These are phyloP conservation scores for Zaprionus nigranus DNA, from an alignment of 1,140 invertebrate species.

Conservation along the genomic window DNA sequence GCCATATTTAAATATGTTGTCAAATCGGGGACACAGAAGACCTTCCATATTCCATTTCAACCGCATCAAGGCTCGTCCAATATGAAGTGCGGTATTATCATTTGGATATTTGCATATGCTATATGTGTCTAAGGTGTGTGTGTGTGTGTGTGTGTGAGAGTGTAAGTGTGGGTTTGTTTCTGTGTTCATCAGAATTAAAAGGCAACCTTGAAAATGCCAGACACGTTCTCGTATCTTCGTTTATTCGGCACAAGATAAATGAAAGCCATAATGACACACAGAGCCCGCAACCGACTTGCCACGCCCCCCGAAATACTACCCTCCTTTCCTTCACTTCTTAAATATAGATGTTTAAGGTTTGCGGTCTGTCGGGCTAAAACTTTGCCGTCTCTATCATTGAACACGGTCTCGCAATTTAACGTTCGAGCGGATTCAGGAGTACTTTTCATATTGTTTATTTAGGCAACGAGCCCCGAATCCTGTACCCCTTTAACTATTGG, in stretches of 20 bases:
- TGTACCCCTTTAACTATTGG: not conserved
- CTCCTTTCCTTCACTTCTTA: conserved; percentile 12
- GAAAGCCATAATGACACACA: conserved; percentile 54
- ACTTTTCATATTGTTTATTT: conserved; percentile 59
- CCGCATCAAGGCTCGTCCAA: conserved; percentile 56
- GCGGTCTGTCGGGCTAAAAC: conserved; percentile 36
- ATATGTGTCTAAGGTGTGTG: conserved; percentile 22
- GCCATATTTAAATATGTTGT: conserved; percentile 74
- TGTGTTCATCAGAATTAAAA: conserved; percentile 61
- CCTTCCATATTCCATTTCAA: conserved; percentile 49
- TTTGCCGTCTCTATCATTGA: conserved; percentile 26
- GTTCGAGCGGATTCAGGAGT: conserved; percentile 49
- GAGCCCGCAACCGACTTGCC: conserved; percentile 8
- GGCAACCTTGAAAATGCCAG: conserved; percentile 77
- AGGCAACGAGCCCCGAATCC: not conserved
- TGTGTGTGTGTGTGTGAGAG: not conserved
- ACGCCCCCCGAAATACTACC: not conserved
- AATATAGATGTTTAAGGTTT: conserved; percentile 54
- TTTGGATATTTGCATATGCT: conserved; percentile 68
- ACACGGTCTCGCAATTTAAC: conserved; percentile 56
- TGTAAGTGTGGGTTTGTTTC: conserved; percentile 7
- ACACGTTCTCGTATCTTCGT: conserved; percentile 61
- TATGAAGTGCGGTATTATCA: conserved; percentile 76
- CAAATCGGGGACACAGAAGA: conserved; percentile 56
- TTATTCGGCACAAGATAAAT: conserved; percentile 49